Percentiles rank a stretch among this genome's conserved stretches.
These are phyloP conservation scores for Galemys pyrenaicus DNA, from an alignment of 2,113 vertebrate genomes.

Conservation along the genomic window DNA sequence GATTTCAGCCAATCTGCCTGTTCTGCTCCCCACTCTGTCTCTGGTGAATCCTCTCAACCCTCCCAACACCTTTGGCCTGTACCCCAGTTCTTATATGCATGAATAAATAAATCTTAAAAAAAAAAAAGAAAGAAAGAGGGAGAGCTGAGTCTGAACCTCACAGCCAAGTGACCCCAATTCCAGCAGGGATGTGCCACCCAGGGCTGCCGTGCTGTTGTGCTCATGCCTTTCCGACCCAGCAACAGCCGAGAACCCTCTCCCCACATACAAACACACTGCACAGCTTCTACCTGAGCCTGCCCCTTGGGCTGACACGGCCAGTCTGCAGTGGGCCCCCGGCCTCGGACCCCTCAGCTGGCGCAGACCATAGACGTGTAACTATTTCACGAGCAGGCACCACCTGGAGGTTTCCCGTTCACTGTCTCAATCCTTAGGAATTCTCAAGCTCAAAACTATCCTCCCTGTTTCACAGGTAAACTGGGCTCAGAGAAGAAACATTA, in stretches of 20 bases:
- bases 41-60: too few relatives aligned
- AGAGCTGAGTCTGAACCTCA: neutral
- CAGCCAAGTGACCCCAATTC: neutral
- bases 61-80: too few relatives aligned
- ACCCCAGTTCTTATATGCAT: too few relatives aligned
- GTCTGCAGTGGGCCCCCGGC: neutral
- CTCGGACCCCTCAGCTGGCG: neutral
- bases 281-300: neutral
- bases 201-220: neutral
- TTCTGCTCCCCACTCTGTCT: too few relatives aligned
- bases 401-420: neutral
- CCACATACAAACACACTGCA: neutral
- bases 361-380: neutral
- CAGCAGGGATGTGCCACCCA: neutral
- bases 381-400: neutral
- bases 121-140: neutral
- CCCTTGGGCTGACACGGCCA: neutral
- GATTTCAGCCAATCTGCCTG: too few relatives aligned
- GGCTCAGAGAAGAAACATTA: neutral
- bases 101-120: too few relatives aligned
- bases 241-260: neutral
- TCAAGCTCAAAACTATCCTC: neutral
- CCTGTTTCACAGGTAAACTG: neutral
- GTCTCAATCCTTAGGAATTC: neutral
- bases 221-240: neutral